These are phyloP conservation scores for Piezodorus guildinii DNA, from an alignment of 1,140 invertebrate species.

Conservation along the genomic window DNA sequence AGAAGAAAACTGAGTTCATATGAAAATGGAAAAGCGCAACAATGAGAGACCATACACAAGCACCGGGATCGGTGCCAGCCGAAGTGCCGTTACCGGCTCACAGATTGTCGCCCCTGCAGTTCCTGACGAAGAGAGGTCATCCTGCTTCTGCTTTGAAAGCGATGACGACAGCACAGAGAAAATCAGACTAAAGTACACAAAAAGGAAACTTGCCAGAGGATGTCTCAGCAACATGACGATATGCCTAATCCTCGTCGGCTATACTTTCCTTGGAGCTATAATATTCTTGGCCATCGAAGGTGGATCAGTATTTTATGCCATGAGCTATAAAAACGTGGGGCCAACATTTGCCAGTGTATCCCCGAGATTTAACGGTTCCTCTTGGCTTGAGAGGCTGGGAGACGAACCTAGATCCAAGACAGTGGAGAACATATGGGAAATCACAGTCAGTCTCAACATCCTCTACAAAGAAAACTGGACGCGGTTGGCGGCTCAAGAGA, in stretches of 20 bases:
- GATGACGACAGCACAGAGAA: constrained; percentile 33
- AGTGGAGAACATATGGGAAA: constrained; percentile 86
- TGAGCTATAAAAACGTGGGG: constrained; percentile 26
- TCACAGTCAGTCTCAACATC: constrained; percentile 85
- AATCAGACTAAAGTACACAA: constrained; percentile 47
- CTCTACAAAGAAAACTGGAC: constrained; percentile 94
- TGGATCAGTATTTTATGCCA: constrained; percentile 39
- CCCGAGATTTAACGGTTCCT: constrained; percentile 32
- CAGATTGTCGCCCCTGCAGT: not conserved
- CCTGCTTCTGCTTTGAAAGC: constrained; percentile 50
- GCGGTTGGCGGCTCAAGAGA: constrained; percentile 68
- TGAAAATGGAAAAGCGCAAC: not conserved
- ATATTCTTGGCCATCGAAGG: constrained; percentile 86
- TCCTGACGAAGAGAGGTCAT: constrained; percentile 31
- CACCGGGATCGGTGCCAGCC: not conserved
- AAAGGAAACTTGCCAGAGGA: constrained; percentile 47
- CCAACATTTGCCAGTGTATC: constrained; percentile 23
- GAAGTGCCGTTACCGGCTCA: not conserved
- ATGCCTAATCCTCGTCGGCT: constrained; percentile 72
- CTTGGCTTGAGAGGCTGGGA: constrained; percentile 36
- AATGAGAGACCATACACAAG: not conserved
- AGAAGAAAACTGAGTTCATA: not conserved
- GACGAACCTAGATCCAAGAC: constrained; percentile 58
- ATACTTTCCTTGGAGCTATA: constrained; percentile 82
- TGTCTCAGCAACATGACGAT: constrained; percentile 79